Evolutionary conservation across 2,113 vertebrate species (phyloP), one percentile per base, ranked within the genome.

Genomic region (Ptyas mucosa): DNA sequence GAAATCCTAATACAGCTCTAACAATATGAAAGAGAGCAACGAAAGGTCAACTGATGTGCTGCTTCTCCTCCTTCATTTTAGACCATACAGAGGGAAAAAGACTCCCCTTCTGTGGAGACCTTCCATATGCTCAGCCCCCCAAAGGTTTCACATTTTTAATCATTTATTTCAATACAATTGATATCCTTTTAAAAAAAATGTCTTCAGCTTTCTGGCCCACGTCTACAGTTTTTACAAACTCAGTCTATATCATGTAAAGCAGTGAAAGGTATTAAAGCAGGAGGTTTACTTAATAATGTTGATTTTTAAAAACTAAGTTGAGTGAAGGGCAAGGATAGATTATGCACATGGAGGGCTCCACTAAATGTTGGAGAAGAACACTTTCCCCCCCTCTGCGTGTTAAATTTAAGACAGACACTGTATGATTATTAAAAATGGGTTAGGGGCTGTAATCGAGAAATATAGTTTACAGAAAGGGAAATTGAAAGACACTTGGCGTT

Each of bases 91-190:
- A 99, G 99, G 98, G 99, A 99, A 98, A 99, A 99, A 99, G 98
- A 98, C 97, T 99, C 99, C 98, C 99, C 99, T 98, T 99, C 99
- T 98, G 98, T 99, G 98, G 99, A 99, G 98, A 98, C 98, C 98
- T 99, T 99, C 98, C 99, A 99, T 99, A 99, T 99, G 99, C 98
- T 99, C 99, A 99, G 98, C 97, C 97, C 98, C 98, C 99, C 98
- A 98, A 99, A 99, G 99, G 99, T 99, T 98, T 98, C 97, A 96
- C 97, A 98, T 97, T 98, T 94, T 96, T 95, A n/a, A 92, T 90
- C n/a, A 46, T 87, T 87, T 97, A 61, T 53, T 96, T 93, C 21
- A 51, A 0, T 97, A 92, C 91, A 94, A 89, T 96, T 89, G 95
- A 94, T 39, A 58, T 94, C 58, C 96, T 95, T 95, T 46, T 24